phyloP scores from a whole-genome alignment of 2,888 invertebrate species.

The Augochlorella aurata region DNA sequence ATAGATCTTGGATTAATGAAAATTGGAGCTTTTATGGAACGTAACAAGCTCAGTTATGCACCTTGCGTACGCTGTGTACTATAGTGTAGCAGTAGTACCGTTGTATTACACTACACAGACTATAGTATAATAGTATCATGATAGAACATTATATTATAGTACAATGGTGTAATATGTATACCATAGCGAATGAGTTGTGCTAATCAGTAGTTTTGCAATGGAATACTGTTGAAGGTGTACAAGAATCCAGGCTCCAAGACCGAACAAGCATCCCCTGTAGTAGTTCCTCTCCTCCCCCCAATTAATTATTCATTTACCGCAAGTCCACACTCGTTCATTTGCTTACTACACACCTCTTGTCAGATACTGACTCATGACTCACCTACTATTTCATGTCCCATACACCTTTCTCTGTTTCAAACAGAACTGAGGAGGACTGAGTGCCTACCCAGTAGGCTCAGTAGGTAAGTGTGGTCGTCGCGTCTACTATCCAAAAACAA shows the following conservation, averaged over 20 bases:
- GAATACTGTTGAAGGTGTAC: conserved; percentile 29
- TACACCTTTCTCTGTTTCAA: conserved; percentile 82
- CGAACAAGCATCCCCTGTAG: conserved; percentile 68
- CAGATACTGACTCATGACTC: conserved; percentile 75
- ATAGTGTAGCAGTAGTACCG: conserved; percentile 40
- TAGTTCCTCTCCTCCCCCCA: conserved; percentile 63
- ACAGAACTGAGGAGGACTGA: conserved; percentile 81
- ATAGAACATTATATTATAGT: conserved; percentile 27
- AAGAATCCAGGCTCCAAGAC: conserved; percentile 75
- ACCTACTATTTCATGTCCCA: conserved; percentile 79
- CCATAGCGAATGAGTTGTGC: background rate
- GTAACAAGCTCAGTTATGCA: background rate
- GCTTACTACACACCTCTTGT: conserved; percentile 71
- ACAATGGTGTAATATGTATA: conserved; percentile 35
- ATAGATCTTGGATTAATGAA: too few species aligned
- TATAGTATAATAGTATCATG: conserved; percentile 29
- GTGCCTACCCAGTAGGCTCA: conserved; percentile 80
- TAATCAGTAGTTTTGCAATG: background rate
- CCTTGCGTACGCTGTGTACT: conserved; percentile 28
- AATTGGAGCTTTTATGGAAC: background rate
- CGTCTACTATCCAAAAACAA: conserved; percentile 72
- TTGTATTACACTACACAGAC: conserved; percentile 32
- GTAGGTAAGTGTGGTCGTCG: conserved; percentile 80
- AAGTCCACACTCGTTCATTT: conserved; percentile 71
- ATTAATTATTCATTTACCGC: conserved; percentile 72